Evolutionary conservation across 1,140 invertebrate genomes (phyloP).

Genomic region (Aphidius ervi): DNA sequence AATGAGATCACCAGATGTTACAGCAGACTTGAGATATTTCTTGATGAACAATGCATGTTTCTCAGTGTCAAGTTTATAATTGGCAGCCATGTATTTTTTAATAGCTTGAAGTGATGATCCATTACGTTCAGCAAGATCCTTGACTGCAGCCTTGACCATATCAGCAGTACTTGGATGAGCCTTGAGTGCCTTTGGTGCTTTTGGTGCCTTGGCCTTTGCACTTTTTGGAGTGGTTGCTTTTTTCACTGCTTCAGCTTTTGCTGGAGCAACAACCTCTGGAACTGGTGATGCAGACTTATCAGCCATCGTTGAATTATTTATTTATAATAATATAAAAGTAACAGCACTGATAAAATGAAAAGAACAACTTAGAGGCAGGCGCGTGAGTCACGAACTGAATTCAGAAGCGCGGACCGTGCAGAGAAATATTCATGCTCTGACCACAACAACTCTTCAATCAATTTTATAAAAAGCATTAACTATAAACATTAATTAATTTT

Average conservation of each 20-base stretch:
- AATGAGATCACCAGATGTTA: conserved; percentile 54
- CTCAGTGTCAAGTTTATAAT: conserved; percentile 58
- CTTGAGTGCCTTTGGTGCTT: conserved; percentile 27
- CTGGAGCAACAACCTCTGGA: neutral
- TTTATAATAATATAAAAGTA: too few relatives aligned
- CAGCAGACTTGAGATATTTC: conserved; percentile 58
- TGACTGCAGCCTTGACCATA: conserved; percentile 60
- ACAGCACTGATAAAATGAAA: too few relatives aligned
- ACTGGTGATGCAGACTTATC: neutral
- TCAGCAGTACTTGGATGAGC: conserved; percentile 53
- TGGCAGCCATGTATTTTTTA: conserved; percentile 60
- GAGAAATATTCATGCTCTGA: too few relatives aligned
- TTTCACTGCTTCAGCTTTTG: conserved; percentile 6
- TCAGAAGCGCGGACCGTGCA: too few relatives aligned
- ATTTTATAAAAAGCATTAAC: too few relatives aligned
- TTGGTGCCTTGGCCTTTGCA: conserved; percentile 44
- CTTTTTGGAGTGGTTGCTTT: conserved; percentile 15
- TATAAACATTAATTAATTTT: too few relatives aligned
- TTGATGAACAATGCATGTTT: conserved; percentile 59
- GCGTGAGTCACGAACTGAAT: too few relatives aligned
- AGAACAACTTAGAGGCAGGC: too few relatives aligned
- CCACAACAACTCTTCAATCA: too few relatives aligned
- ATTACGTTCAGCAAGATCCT: conserved; percentile 57
- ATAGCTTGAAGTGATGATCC: conserved; percentile 61
- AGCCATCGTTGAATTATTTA: neutral